These are phyloP conservation scores for Chironex yamaguchii DNA, from an alignment of 30 jellyfish, hydroid and myxozoan species.

Conservation along the genomic window DNA sequence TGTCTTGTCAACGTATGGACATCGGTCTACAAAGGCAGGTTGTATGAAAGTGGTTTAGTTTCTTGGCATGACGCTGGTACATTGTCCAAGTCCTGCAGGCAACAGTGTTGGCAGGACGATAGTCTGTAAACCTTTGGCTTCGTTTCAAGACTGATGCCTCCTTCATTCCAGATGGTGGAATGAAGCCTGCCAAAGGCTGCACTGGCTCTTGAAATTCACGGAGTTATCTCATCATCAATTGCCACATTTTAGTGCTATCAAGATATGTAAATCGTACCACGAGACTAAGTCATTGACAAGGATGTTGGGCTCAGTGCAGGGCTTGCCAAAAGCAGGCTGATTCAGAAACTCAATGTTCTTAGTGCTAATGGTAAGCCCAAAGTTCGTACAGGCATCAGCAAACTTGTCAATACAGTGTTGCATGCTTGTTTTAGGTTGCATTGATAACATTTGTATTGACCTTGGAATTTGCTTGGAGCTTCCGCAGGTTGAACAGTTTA, in stretches of 20 bases:
- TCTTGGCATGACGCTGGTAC: conserved; percentile 38
- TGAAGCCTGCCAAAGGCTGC: neutral
- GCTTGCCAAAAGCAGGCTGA: neutral
- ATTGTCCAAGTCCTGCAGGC: conserved; percentile 5
- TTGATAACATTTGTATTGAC: neutral
- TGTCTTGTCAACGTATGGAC: neutral
- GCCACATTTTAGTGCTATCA: neutral
- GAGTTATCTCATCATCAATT: neutral
- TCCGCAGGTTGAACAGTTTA: neutral
- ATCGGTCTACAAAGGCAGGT: conserved; percentile 11
- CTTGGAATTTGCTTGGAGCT: neutral
- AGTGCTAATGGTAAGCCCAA: neutral
- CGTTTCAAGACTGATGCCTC: neutral
- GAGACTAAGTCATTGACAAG: neutral
- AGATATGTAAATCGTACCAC: neutral
- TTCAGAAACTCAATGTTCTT: neutral
- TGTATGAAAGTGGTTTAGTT: conserved; percentile 5
- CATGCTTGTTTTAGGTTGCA: neutral
- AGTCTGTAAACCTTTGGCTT: neutral
- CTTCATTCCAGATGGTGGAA: neutral
- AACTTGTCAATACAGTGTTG: neutral
- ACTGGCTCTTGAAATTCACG: neutral
- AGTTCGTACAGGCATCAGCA: too few species aligned
- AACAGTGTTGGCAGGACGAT: too few species aligned
- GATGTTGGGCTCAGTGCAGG: neutral